Base-by-base conservation (phyloP, 1,140 invertebrate genomes). In the Trichonephila clavata region DNA sequence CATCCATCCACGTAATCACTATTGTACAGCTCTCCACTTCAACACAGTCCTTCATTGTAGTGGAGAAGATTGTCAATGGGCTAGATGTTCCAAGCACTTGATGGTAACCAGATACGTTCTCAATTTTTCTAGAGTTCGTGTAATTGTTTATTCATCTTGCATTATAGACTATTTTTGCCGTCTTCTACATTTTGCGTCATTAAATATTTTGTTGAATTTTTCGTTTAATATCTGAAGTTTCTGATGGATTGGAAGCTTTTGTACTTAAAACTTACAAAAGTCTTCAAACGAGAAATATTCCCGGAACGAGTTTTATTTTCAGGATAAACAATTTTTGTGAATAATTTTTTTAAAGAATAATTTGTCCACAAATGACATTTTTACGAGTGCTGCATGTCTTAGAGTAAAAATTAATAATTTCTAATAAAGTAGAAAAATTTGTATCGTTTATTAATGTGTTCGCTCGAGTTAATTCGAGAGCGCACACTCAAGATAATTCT, bases 121-220 rank as follows among this genome's bases (percentile, higher is more conserved):
- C 39, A 39, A 77, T 39, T 77, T 61, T 77, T 77, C 71, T 77
- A 77, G 71, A 18, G 71, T 39, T 77, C 27, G 18, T 77, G 71
- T 77, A 77, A 77, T 77, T 77, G 71, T 77, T 77, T 77, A 77
- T 77, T 77, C 71, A 77, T 77, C 71, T 77, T 10, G 71, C 32
- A 39, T n/a, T 68, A 27, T 68, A 13, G 4, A 21, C 1, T 39
- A 18, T 39, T 77, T 77, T 18, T 20, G 20, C 5, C 32, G 3
- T 6, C 27, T 4, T 77, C 71, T 7, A 68, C 39, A 39, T 39
- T 39, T 77, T 77, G 32, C 71, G 27, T 77, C 27, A 77, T 18
- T 77, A 39, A 39, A 77, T 18, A 18, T 39, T 77, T 77, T 77
- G 71, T 13, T 77, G 27, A 77, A 77, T 39, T 39, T 77, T 77